These are phyloP conservation scores for Caenorhabditis sp. DNA, from an alignment of 2,888 invertebrate species.

Conservation along the genomic window DNA sequence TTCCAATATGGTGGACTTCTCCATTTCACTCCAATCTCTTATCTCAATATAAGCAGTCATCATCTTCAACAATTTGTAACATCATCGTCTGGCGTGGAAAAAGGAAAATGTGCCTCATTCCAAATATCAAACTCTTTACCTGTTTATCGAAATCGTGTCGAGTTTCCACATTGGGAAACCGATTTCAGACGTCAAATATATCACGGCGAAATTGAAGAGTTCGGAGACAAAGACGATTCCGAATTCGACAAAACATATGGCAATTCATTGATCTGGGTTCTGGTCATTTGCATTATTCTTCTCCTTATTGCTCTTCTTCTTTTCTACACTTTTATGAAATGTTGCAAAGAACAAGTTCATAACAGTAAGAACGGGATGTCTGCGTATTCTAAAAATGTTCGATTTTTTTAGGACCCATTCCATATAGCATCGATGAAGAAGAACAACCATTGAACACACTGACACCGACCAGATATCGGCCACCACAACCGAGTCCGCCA, in stretches of 20 bases:
- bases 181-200: constrained; percentile 42
- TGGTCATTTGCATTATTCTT: constrained; percentile 26
- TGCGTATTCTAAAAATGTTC: background rate
- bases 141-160: constrained; percentile 41
- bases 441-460: constrained; percentile 5
- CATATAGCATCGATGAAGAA: constrained; percentile 13
- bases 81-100: background rate
- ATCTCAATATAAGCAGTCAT: constrained; percentile 21
- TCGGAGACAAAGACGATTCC: background rate
- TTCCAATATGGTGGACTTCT: constrained; percentile 44
- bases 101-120: constrained; percentile 37
- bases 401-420: background rate
- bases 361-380: constrained; percentile 9
- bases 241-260: background rate
- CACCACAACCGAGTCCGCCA: constrained; percentile 35
- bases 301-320: background rate
- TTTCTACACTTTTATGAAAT: constrained; percentile 35
- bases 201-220: constrained; percentile 14
- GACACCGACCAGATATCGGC: constrained; percentile 18
- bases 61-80: constrained; percentile 9
- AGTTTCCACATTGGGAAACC: constrained; percentile 55
- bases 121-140: constrained; percentile 36
- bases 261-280: constrained; percentile 27
- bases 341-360: constrained; percentile 26
- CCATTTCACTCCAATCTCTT: constrained; percentile 32